Conservation (phyloP, 2,797 vertebrate species). For the Catharus ustulatus region DNA sequence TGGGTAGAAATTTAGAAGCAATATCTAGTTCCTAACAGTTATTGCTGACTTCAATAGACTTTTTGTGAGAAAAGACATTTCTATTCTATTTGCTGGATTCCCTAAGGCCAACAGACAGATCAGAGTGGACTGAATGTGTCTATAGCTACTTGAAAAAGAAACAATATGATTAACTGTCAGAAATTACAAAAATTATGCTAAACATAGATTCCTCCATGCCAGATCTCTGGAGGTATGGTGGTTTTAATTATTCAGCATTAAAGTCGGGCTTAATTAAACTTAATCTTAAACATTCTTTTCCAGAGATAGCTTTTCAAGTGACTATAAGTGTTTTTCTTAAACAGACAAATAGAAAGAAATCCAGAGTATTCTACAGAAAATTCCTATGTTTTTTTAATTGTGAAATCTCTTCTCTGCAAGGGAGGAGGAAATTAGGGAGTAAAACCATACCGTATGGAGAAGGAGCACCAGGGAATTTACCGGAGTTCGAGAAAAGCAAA, state of each 20-base stretch:
- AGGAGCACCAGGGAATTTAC: background rate
- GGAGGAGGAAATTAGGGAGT: background rate
- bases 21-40: background rate
- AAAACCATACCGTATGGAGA: background rate
- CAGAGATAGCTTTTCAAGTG: background rate
- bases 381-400: background rate
- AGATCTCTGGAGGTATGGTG: background rate
- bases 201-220: background rate
- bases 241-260: slow-evolving; percentile 11
- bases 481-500: background rate
- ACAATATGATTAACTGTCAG: background rate
- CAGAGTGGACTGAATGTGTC: background rate
- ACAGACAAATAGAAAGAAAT: background rate
- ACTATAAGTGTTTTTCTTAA: background rate
- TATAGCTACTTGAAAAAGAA: background rate
- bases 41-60: background rate
- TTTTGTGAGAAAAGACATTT: background rate
- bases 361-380: background rate
- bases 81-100: background rate
- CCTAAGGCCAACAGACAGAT: background rate
- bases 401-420: background rate
- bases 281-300: background rate
- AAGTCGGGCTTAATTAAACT: background rate
- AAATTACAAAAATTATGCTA: background rate
- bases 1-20: background rate